Percentiles rank a stretch among this genome's conserved stretches.
These are phyloP conservation scores for Sminthurides aquaticus DNA, from an alignment of 2,888 invertebrate genomes.

Conservation along the genomic window DNA sequence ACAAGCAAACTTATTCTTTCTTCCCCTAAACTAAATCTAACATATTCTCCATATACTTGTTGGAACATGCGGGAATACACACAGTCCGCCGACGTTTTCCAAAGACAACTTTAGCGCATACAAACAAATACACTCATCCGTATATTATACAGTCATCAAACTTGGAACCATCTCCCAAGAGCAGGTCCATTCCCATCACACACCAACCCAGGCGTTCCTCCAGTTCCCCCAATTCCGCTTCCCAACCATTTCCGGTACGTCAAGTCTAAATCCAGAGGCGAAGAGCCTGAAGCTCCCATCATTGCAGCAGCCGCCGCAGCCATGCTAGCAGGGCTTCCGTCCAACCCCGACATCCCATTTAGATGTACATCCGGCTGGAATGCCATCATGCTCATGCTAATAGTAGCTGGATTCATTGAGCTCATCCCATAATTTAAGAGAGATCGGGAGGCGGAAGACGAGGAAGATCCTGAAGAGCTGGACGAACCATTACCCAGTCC, in stretches of 20 bases:
- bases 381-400: constrained; percentile 28
- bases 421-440: constrained; percentile 18
- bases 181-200: constrained; percentile 14
- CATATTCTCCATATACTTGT: background rate
- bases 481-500: background rate
- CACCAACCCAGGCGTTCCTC: constrained; percentile 13
- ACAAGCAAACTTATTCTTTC: background rate
- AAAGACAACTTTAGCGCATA: too few species aligned
- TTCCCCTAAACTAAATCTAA: background rate
- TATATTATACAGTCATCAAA: constrained; percentile 27
- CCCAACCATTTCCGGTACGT: constrained; percentile 39
- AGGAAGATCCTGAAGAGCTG: constrained; percentile 6
- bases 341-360: constrained; percentile 9
- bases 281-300: constrained; percentile 26
- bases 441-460: constrained; percentile 24
- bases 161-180: constrained; percentile 41
- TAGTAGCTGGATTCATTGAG: constrained; percentile 16
- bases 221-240: constrained; percentile 9
- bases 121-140: too few species aligned
- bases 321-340: background rate
- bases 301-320: constrained; percentile 25
- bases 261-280: constrained; percentile 28
- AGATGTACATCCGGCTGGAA: constrained; percentile 18
- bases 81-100: too few species aligned
- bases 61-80: too few species aligned